Conservation (phyloP, 2,888 invertebrate species). For the Poecilus cupreus region DNA sequence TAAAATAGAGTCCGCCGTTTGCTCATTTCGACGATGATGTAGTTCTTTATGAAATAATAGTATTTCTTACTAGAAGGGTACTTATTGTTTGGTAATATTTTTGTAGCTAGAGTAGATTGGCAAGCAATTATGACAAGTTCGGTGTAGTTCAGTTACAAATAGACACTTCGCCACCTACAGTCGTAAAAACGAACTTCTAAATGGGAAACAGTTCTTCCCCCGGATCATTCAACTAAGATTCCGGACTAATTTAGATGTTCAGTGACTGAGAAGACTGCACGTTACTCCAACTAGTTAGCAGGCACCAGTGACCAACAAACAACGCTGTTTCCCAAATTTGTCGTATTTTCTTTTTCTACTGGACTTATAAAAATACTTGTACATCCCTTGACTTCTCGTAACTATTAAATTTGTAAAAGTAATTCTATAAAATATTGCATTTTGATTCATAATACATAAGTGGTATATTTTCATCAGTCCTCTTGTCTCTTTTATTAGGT, state of each 20-base stretch:
- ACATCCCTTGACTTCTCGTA: too few species aligned
- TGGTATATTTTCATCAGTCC: too few species aligned
- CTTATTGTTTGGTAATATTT: neutral
- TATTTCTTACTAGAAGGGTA: neutral
- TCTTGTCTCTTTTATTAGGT: too few species aligned
- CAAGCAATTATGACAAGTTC: conserved; percentile 11
- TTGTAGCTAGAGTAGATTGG: neutral
- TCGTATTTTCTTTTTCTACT: too few species aligned
- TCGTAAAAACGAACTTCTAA: conserved; percentile 44
- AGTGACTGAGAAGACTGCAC: conserved; percentile 21
- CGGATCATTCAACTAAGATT: conserved; percentile 48
- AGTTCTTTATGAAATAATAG: too few species aligned
- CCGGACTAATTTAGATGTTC: conserved; percentile 51
- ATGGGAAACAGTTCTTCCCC: conserved; percentile 28
- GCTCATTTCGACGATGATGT: too few species aligned
- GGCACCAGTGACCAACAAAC: conserved; percentile 6
- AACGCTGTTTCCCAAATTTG: neutral
- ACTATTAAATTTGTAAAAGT: too few species aligned
- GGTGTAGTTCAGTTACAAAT: neutral
- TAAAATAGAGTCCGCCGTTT: neutral
- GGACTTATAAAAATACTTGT: too few species aligned
- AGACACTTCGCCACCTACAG: conserved; percentile 27
- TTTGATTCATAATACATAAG: too few species aligned
- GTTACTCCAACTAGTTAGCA: conserved; percentile 37
- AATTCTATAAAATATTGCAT: too few species aligned